These are phyloP conservation scores for Cyaniris semiargus DNA, from an alignment of 2,888 invertebrate genomes.

Conservation along the genomic window DNA sequence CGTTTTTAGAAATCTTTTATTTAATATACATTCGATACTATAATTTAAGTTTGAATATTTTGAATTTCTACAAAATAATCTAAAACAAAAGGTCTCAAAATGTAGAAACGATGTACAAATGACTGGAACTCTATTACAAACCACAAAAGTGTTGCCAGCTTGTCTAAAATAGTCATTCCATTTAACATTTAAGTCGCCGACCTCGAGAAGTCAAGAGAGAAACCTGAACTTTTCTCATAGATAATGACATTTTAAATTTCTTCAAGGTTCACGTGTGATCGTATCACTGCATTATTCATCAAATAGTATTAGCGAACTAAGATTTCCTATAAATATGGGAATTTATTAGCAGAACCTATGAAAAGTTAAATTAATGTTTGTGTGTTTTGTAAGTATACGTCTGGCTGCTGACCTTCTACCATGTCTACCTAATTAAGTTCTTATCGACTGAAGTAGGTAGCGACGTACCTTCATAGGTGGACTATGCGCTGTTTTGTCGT, in stretches of 20 bases:
- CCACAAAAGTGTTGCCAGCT: background rate
- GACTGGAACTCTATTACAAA: background rate
- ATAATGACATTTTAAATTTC: slow-evolving; percentile 24
- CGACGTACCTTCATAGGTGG: background rate
- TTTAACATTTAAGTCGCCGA: slow-evolving; percentile 1
- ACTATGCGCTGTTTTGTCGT: background rate
- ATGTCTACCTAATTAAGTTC: background rate
- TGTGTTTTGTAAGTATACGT: background rate
- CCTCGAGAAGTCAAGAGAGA: background rate
- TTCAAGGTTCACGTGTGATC: slow-evolving; percentile 14
- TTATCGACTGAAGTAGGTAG: background rate
- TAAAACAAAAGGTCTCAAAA: background rate
- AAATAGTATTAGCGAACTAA: background rate
- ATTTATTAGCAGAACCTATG: background rate
- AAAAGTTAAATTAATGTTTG: background rate
- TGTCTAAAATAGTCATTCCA: slow-evolving; percentile 8
- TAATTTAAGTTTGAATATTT: background rate
- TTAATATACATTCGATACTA: background rate
- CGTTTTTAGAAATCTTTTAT: background rate
- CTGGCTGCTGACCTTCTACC: background rate
- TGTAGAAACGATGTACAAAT: background rate
- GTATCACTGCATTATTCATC: background rate
- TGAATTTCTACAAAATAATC: background rate
- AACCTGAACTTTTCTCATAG: slow-evolving; percentile 13
- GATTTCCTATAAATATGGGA: background rate